Base-by-base conservation (phyloP, 2,113 vertebrate genomes). In the Crotalus horridus region DNA sequence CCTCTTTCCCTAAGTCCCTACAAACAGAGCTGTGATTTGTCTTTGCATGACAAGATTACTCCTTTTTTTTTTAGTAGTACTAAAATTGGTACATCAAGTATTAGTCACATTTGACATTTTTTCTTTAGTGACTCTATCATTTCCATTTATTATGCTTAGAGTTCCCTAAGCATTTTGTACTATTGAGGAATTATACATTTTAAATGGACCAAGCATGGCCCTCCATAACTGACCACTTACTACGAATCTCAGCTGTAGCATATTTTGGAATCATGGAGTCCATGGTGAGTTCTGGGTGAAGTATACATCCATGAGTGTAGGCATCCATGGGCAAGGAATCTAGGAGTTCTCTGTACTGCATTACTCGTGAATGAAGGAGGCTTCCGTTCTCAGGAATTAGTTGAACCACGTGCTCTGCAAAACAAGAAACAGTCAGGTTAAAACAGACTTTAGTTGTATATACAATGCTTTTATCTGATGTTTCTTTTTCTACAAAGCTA, bases 261-360 rank as follows among this genome's bases (percentile, higher is more conserved):
- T 99, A 99, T 98, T 99, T 99, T 98, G 99, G 99, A 98, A 99
- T 99, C 99, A 99, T 99, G 96, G 99, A 99, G 98, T 99, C 99
- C 0, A 98, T 98, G 97, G 99, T 99, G 97, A 99, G 99, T 97
- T 99, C 99, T 0, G 99, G 99, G 94, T 99, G 99, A 94, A 99
- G 99, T 97, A 99, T 99, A 97, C 99, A 99, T 97, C 99, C 99
- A 3, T 99, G 99, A 0, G 99, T 99, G 98, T 99, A 99, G 93
- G 99, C 99, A 0, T 99, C 99, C 99, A 99, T 99, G 95, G 99
- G 99, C 85, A 99, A 97, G 0, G 98, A 98, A 51, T 99, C 99
- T 97, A 99, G 97, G 46, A 99, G 98, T 95, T 99, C 98, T 15
- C 98, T 98, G 97, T 99, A 99, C 97, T 99, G 99, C 97, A 99